Evolutionary conservation across 2,888 invertebrate species (phyloP).

Genomic region (Rhagium mordax): DNA sequence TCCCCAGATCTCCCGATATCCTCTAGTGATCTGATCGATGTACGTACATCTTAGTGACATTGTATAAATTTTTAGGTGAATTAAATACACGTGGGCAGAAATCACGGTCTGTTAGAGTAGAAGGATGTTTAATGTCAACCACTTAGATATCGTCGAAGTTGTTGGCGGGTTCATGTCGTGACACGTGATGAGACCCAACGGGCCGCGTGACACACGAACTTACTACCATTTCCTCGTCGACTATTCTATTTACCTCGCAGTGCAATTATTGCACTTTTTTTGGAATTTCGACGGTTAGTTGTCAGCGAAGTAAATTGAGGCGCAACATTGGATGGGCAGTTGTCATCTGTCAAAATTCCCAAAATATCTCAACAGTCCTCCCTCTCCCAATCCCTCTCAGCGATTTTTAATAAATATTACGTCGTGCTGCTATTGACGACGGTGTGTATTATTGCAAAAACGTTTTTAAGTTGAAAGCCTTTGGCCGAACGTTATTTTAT

Average conservation of each 20-base stretch:
- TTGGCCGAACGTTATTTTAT: too few relatives aligned
- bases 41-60: conserved; percentile 43
- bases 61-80: conserved; percentile 46
- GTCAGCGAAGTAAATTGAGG: not conserved
- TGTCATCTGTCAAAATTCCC: too few relatives aligned
- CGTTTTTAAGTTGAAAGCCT: too few relatives aligned
- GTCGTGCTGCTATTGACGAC: too few relatives aligned
- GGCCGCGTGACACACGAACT: conserved; percentile 66
- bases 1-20: conserved; percentile 12
- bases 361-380: too few relatives aligned
- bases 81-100: conserved; percentile 62
- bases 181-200: conserved; percentile 66
- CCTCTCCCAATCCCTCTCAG: too few relatives aligned
- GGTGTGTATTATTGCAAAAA: too few relatives aligned
- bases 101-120: conserved; percentile 60
- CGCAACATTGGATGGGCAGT: too few relatives aligned
- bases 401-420: too few relatives aligned
- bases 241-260: conserved; percentile 44
- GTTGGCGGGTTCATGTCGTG: conserved; percentile 66
- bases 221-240: conserved; percentile 56
- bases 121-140: conserved; percentile 66
- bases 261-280: conserved; percentile 53
- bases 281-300: not conserved
- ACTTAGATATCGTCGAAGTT: conserved; percentile 61
- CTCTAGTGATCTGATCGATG: conserved; percentile 37